Conservation (phyloP, 1,140 invertebrate genomes). For the Laupala kohalensis region DNA sequence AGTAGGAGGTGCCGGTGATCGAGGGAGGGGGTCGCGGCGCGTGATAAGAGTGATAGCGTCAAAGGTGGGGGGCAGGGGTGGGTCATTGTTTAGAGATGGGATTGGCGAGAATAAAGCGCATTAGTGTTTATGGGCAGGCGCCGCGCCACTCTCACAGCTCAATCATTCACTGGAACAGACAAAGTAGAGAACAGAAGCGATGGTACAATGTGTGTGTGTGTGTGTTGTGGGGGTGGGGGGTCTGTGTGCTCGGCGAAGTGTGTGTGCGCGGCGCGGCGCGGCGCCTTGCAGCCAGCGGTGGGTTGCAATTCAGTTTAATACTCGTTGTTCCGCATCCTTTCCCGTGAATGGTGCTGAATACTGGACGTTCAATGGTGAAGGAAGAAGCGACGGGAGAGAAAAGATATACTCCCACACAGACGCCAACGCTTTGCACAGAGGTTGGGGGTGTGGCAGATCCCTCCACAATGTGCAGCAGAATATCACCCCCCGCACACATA, state of each 20-base stretch:
- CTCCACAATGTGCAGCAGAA: too few species aligned
- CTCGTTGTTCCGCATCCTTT: constrained; percentile 9
- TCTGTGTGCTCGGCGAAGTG: too few species aligned
- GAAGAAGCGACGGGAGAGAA: constrained; percentile 2
- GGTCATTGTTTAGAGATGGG: neutral
- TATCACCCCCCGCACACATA: neutral
- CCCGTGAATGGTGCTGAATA: constrained; percentile 1
- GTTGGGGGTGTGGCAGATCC: too few species aligned
- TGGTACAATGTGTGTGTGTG: constrained; percentile 7
- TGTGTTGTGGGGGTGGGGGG: too few species aligned
- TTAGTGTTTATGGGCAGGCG: too few species aligned
- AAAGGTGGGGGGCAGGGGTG: neutral
- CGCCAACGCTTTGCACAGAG: too few species aligned
- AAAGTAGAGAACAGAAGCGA: neutral
- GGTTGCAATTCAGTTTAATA: constrained; percentile 11
- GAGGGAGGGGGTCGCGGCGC: neutral
- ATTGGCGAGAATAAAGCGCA: neutral
- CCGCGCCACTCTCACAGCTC: neutral
- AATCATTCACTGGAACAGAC: constrained; percentile 7
- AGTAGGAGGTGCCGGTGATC: neutral
- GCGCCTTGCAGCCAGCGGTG: too few species aligned
- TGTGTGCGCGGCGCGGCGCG: too few species aligned
- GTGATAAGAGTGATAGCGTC: neutral
- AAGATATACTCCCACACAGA: constrained; percentile 2
- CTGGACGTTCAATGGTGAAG: neutral